phyloP scores from a whole-genome alignment of 2,888 invertebrate genomes.

The Agriopis leucophaearia region DNA sequence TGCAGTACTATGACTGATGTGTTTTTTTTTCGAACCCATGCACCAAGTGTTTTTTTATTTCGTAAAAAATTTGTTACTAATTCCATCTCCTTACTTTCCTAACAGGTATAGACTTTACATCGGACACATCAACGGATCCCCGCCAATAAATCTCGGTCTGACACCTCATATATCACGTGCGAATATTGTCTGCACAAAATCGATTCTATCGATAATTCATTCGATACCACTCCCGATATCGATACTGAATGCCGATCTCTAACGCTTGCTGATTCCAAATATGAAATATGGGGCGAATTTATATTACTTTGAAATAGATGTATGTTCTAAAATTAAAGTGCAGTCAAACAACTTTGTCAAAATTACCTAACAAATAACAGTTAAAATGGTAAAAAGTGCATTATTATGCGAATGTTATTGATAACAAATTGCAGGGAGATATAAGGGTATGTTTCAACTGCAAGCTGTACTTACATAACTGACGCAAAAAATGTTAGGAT shows the following conservation, averaged over 20 bases:
- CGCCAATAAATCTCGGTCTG: constrained; percentile 75
- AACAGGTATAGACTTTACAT: constrained; percentile 44
- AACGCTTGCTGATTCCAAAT: constrained; percentile 50
- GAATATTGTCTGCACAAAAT: constrained; percentile 64
- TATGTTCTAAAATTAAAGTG: constrained; percentile 2
- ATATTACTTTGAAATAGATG: constrained; percentile 44
- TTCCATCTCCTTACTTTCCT: constrained; percentile 48
- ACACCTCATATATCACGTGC: constrained; percentile 77
- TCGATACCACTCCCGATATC: constrained; percentile 51
- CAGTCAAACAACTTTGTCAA: background rate
- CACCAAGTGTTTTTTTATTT: no score
- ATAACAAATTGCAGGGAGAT: background rate
- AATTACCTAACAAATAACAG: background rate
- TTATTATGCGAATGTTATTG: background rate
- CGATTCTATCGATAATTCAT: constrained; percentile 45
- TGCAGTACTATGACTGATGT: no score
- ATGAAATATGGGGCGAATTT: constrained; percentile 49
- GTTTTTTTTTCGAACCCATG: no score
- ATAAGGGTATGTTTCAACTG: background rate
- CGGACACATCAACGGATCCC: constrained; percentile 42
- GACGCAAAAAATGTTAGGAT: background rate
- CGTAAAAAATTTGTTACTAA: constrained; percentile 8
- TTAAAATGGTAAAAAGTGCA: background rate
- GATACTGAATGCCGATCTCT: constrained; percentile 56
- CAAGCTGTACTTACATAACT: background rate